Evolutionary conservation across 2,888 invertebrate genomes (phyloP), one percentile per base, ranked within the genome.

Genomic region (Eugnorisma glareosa): DNA sequence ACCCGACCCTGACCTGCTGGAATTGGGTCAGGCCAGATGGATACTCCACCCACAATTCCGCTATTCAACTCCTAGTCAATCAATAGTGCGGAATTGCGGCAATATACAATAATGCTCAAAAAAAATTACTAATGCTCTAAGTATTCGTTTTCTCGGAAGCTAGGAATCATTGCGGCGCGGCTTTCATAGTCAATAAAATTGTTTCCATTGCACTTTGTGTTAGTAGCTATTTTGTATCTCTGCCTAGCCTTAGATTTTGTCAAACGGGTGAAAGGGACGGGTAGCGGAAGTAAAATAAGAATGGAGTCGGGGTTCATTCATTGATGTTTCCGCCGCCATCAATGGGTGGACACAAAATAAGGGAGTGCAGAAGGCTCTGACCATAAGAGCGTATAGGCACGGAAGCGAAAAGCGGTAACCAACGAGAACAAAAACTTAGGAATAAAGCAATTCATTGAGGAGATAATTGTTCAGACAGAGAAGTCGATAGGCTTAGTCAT

Each of bases 291-390:
- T 91, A 79, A 85, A 91, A 91, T 90, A 93, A 94, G 94, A 94
- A 94, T 94, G 94, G 90, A 90, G 90, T 86, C 90, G 91, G 92
- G 91, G 91, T 91, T 92, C 94, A 93, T 95, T 95, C 95, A 95
- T 94, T 94, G 93, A 94, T 91, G 92, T 93, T 94, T 93, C 92
- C 92, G 92, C 90, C 89, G 90, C 87, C 90, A 86, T 93, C 90
- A 93, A 93, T 92, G 92, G 89, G 73, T 73, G 72, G 84, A 81
- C 82, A 79, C 79, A 77, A 80, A 74, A 80, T 81, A 75, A 66
- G 66, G 66, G 35, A 71, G 18, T 54, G 51, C 73, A 86, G 84
- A 79, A 79, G 71, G 66, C 69, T 69, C 15, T 51, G 5, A 54
- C 64, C 7, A 37, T 51, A 61, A 64, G 37, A 40, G n/a, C 15